Conservation (phyloP, 2,113 vertebrate species). For the Silurus asotus region DNA sequence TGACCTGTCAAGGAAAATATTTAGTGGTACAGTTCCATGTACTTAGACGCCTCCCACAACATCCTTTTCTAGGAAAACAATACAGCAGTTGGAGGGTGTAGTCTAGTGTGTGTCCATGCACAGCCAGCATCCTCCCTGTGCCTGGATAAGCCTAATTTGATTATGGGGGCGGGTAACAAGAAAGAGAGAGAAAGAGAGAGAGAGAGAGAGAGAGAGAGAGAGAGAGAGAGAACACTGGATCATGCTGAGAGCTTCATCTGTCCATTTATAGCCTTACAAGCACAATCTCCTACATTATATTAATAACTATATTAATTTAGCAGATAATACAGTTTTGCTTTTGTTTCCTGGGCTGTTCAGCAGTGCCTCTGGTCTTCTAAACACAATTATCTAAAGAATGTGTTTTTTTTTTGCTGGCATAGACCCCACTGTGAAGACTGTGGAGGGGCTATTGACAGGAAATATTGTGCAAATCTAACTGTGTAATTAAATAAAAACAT, state of each 20-base stretch:
- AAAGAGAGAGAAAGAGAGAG: slow-evolving; percentile 42
- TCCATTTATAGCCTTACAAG: slow-evolving; percentile 56
- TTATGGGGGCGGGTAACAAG: slow-evolving; percentile 58
- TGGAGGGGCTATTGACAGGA: slow-evolving; percentile 57
- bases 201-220: slow-evolving; percentile 27
- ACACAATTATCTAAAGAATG: background rate
- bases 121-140: slow-evolving; percentile 60
- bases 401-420: slow-evolving; percentile 50
- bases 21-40: slow-evolving; percentile 43
- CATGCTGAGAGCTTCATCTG: slow-evolving; percentile 57
- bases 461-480: slow-evolving; percentile 54
- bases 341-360: slow-evolving; percentile 37
- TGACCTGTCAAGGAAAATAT: slow-evolving; percentile 38
- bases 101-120: slow-evolving; percentile 62
- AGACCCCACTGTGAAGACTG: slow-evolving; percentile 53
- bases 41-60: slow-evolving; percentile 60
- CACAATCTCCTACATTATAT: slow-evolving; percentile 16
- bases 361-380: slow-evolving; percentile 34
- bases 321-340: slow-evolving; percentile 20
- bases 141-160: slow-evolving; percentile 69
- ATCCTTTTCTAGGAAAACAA: slow-evolving; percentile 67
- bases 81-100: slow-evolving; percentile 73
- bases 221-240: slow-evolving; percentile 37
- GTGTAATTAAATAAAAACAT: slow-evolving; percentile 69
- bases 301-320: slow-evolving; percentile 42